phyloP scores from a whole-genome alignment of 2,888 invertebrate genomes.

The Drosophila eohydei region DNA sequence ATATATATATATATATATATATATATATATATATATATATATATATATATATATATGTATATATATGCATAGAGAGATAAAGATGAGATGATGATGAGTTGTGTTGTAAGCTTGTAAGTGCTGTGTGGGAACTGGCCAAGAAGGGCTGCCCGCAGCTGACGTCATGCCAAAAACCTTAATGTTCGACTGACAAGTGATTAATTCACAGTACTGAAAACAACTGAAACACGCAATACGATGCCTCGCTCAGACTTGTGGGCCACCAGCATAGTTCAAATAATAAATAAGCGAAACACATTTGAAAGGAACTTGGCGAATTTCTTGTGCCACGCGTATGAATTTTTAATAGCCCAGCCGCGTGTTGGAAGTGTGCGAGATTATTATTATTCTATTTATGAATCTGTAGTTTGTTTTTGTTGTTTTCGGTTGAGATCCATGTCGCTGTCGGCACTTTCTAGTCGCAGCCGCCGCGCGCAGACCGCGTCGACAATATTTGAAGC shows the following conservation, averaged over 20 bases:
- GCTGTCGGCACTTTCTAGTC: constrained; percentile 79
- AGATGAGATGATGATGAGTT: not conserved
- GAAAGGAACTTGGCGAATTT: constrained; percentile 69
- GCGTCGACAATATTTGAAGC: constrained; percentile 53
- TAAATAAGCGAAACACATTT: constrained; percentile 27
- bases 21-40: not conserved
- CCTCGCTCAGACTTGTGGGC: not conserved
- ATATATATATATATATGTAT: not conserved
- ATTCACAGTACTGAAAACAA: constrained; percentile 36
- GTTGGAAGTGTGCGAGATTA: constrained; percentile 72
- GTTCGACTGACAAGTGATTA: constrained; percentile 40
- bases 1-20: not conserved
- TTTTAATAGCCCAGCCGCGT: constrained; percentile 69
- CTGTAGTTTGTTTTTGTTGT: constrained; percentile 17
- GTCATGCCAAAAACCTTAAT: constrained; percentile 44
- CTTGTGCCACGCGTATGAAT: constrained; percentile 78
- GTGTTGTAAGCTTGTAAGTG: constrained; percentile 9
- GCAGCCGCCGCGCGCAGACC: constrained; percentile 33
- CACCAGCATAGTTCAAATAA: not conserved
- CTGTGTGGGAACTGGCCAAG: constrained; percentile 40
- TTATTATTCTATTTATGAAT: constrained; percentile 50
- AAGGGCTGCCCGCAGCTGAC: constrained; percentile 65
- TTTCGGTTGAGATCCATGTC: constrained; percentile 62
- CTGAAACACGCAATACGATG: constrained; percentile 17
- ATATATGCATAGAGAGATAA: too few relatives aligned